phyloP scores from a whole-genome alignment of 2,113 vertebrate species.

The Phyllostomus discolor region DNA sequence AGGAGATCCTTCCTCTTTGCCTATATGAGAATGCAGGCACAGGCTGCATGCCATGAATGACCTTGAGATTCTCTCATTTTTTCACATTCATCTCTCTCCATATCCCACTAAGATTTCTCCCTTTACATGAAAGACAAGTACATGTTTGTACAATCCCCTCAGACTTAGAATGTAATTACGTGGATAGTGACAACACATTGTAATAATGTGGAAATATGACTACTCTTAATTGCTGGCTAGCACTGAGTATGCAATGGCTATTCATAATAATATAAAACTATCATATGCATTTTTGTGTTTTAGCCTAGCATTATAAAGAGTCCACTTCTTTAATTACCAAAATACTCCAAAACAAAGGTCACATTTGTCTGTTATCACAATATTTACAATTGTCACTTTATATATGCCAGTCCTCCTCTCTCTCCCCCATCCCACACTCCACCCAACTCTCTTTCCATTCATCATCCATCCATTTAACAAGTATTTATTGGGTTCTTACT shows the following conservation, averaged over 20 bases:
- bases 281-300: not conserved
- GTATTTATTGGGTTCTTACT: not conserved
- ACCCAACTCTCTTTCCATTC: too few relatives aligned
- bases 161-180: not conserved
- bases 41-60: not conserved
- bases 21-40: not conserved
- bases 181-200: not conserved
- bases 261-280: not conserved
- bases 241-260: not conserved
- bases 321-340: not conserved
- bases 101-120: not conserved
- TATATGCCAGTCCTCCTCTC: not conserved
- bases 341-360: not conserved
- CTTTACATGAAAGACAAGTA: not conserved
- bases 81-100: not conserved
- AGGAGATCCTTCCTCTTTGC: not conserved
- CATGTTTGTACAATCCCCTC: not conserved
- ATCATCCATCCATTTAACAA: not conserved
- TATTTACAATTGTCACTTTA: not conserved
- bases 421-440: rapidly evolving
- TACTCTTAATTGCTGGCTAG: not conserved
- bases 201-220: not conserved
- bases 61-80: not conserved
- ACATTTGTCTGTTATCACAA: not conserved
- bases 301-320: not conserved